Conservation (phyloP, 2,888 invertebrate species). For the Nudaria mundana region DNA sequence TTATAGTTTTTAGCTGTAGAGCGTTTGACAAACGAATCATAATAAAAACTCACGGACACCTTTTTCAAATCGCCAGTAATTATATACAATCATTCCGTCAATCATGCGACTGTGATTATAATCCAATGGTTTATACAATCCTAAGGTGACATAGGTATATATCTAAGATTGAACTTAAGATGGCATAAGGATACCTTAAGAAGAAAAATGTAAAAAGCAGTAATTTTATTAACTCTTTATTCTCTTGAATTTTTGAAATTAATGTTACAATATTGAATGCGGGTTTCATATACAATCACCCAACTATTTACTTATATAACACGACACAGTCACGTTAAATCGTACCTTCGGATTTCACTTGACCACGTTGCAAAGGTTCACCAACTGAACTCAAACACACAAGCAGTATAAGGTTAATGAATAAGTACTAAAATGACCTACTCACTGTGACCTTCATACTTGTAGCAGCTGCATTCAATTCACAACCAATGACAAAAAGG, state of each 20-base stretch:
- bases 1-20: no score
- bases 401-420: constrained; percentile 16
- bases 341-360: constrained; percentile 48
- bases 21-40: no score
- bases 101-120: no score
- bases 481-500: constrained; percentile 31
- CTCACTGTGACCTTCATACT: constrained; percentile 18
- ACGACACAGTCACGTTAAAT: constrained; percentile 74
- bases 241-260: constrained; percentile 80
- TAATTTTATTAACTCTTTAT: constrained; percentile 79
- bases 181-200: constrained; percentile 5
- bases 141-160: no score
- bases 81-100: no score
- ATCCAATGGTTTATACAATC: no score
- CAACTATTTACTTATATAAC: constrained; percentile 79
- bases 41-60: no score
- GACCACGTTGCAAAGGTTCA: constrained; percentile 42
- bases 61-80: no score
- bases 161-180: no score
- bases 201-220: constrained; percentile 42
- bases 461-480: constrained; percentile 27
- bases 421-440: constrained; percentile 10
- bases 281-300: constrained; percentile 79
- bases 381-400: constrained; percentile 24
- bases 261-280: constrained; percentile 81